These are phyloP conservation scores for Pollachius pollachius DNA, from an alignment of 2,113 vertebrate species.

Conservation along the genomic window DNA sequence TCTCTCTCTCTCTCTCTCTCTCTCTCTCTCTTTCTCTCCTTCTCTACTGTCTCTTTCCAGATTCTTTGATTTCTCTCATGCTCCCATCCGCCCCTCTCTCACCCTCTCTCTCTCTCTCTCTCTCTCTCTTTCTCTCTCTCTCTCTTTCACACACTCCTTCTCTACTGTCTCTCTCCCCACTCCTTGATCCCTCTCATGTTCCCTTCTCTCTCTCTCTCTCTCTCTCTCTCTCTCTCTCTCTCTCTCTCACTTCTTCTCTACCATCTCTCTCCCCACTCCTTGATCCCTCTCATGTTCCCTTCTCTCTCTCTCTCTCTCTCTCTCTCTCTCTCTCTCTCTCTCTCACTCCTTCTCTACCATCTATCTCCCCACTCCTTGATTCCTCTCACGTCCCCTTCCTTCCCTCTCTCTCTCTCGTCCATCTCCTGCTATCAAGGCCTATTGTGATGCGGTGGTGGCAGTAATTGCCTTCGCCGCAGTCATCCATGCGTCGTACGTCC, in stretches of 20 bases:
- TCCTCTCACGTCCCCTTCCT: too few species aligned
- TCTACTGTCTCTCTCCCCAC: slow-evolving; percentile 25
- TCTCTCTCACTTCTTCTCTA: slow-evolving; percentile 13
- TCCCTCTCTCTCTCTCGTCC: too few species aligned
- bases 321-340: too few species aligned
- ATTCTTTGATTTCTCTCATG: background rate
- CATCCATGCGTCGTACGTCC: too few species aligned
- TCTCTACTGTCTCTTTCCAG: background rate
- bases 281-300: background rate
- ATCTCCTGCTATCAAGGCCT: too few species aligned
- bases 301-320: too few species aligned
- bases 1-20: background rate
- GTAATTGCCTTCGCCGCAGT: too few species aligned
- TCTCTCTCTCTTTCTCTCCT: background rate
- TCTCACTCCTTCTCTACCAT: too few species aligned
- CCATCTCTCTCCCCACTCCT: slow-evolving; percentile 8
- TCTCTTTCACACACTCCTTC: background rate
- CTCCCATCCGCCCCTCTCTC: background rate
- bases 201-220: slow-evolving; percentile 34
- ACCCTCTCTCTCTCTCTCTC: background rate
- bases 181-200: slow-evolving; percentile 28
- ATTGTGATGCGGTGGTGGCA: too few species aligned
- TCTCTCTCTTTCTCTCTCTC: background rate
- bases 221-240: slow-evolving; percentile 20
- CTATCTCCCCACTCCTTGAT: too few species aligned